phyloP scores from a whole-genome alignment of 2,888 invertebrate genomes.

The Chrysolina haemoptera region DNA sequence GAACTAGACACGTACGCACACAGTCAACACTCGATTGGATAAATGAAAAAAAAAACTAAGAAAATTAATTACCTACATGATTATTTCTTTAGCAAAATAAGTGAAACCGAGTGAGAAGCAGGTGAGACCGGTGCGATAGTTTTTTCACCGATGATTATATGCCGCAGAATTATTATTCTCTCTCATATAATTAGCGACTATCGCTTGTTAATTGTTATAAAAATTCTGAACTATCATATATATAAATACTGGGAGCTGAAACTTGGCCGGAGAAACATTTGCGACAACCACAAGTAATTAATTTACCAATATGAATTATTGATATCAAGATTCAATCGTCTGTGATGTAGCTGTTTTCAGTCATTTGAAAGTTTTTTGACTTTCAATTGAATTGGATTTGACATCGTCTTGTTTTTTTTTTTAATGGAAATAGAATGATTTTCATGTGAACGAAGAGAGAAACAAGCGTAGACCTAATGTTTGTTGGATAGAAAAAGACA shows the following conservation, averaged over 20 bases:
- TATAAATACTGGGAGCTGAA: neutral
- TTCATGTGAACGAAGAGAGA: too few relatives aligned
- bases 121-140: slow-evolving; percentile 15
- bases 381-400: too few relatives aligned
- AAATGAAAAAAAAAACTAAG: neutral
- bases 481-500: too few relatives aligned
- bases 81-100: slow-evolving; percentile 14
- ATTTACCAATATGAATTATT: too few relatives aligned
- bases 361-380: too few relatives aligned
- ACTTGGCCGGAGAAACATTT: neutral
- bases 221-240: neutral
- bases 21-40: neutral
- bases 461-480: too few relatives aligned
- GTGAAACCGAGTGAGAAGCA: slow-evolving; percentile 22
- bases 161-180: slow-evolving; percentile 1
- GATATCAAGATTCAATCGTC: too few relatives aligned
- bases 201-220: neutral
- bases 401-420: too few relatives aligned
- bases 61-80: slow-evolving; percentile 14
- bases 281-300: neutral
- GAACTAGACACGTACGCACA: neutral
- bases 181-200: slow-evolving; percentile 1
- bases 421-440: too few relatives aligned
- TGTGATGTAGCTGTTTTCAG: too few relatives aligned
- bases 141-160: slow-evolving; percentile 5